Evolutionary conservation across 2,113 vertebrate species (phyloP).

Genomic region (Aleadryas rufinucha): DNA sequence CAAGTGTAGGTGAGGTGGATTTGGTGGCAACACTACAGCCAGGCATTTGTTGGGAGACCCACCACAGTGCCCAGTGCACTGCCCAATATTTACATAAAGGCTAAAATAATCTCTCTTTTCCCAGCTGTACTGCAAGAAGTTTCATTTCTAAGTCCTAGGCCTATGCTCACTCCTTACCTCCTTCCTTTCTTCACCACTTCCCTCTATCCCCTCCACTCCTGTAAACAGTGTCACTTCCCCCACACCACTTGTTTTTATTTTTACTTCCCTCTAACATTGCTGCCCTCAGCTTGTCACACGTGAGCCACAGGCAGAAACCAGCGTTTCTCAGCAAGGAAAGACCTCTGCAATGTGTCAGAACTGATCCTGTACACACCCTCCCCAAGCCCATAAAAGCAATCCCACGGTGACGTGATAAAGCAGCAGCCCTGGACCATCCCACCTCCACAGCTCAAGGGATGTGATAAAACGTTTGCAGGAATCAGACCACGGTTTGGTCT

Average conservation of each 20-base stretch:
- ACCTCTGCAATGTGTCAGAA: not conserved
- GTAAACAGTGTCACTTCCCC: not conserved
- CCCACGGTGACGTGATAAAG: fast-evolving
- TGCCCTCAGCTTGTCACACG: not conserved
- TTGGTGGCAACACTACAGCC: not conserved
- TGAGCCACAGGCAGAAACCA: not conserved
- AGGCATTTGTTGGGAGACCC: not conserved
- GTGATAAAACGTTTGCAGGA: not conserved
- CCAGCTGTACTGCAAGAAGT: not conserved
- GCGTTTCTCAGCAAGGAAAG: not conserved
- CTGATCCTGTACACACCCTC: not conserved
- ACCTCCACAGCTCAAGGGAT: not conserved
- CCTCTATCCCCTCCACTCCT: not conserved
- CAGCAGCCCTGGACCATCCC: not conserved
- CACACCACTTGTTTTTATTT: not conserved
- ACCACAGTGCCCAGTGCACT: not conserved
- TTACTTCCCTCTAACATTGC: not conserved
- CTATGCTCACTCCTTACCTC: not conserved
- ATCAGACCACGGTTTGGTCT: not conserved
- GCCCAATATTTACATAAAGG: not conserved
- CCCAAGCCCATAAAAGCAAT: not conserved
- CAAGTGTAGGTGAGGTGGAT: not conserved
- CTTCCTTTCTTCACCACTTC: slow-evolving; percentile 1
- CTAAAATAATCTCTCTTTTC: not conserved
- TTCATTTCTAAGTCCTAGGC: not conserved